Evolutionary conservation across 2,888 invertebrate genomes (phyloP).

Genomic region (Drosophila dives): DNA sequence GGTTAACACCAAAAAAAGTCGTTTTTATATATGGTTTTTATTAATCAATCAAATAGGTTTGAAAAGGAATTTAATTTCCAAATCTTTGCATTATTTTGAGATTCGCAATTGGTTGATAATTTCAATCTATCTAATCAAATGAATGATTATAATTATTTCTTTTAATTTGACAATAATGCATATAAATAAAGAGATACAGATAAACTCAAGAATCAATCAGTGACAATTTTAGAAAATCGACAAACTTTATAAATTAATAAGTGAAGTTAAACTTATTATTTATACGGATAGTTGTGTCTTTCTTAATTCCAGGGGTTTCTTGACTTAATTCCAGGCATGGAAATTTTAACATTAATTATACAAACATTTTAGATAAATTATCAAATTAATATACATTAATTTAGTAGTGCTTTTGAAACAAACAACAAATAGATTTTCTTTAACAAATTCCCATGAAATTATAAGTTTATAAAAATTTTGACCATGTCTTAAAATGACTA

Average conservation of each 20-base stretch:
- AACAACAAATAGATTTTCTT: background rate
- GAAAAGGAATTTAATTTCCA: background rate
- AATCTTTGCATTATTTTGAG: background rate
- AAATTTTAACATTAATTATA: background rate
- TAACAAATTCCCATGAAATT: background rate
- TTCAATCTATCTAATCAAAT: background rate
- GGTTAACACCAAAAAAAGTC: no score
- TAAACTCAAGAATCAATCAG: background rate
- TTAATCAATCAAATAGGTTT: no score
- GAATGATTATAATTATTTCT: constrained; percentile 1
- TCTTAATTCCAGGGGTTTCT: background rate
- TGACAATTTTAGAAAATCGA: background rate
- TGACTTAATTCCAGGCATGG: background rate
- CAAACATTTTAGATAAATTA: background rate
- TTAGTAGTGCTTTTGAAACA: background rate
- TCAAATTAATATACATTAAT: background rate
- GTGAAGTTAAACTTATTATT: background rate
- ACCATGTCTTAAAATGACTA: no score
- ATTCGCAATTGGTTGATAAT: background rate
- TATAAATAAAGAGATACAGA: background rate
- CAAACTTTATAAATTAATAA: background rate
- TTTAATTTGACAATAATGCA: background rate
- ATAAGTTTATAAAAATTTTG: background rate
- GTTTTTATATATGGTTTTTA: no score
- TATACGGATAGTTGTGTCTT: background rate